Conservation (phyloP, 2,888 invertebrate species). For the Ochlodes sylvanus region DNA sequence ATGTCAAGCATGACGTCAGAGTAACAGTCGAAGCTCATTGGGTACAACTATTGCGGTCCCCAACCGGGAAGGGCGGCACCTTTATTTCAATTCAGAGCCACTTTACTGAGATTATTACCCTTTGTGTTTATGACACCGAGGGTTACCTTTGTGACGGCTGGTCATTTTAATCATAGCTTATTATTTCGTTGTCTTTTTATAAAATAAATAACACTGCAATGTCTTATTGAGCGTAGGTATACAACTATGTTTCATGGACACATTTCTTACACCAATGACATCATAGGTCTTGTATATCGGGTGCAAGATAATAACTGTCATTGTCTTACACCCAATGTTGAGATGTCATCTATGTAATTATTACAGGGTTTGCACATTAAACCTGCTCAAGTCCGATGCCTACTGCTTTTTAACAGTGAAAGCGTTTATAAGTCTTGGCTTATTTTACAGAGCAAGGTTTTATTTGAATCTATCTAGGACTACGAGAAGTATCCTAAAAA, state of each 20-base stretch:
- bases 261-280: too few species aligned
- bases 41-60: conserved; percentile 48
- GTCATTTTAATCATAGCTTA: conserved; percentile 71
- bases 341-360: too few species aligned
- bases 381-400: too few species aligned
- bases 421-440: too few species aligned
- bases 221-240: neutral
- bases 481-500: too few species aligned
- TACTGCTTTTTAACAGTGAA: too few species aligned
- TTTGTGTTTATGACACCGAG: conserved; percentile 78
- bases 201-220: conserved; percentile 29
- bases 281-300: too few species aligned
- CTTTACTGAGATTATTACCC: conserved; percentile 83
- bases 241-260: neutral
- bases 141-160: conserved; percentile 77
- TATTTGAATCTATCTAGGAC: too few species aligned
- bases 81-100: conserved; percentile 70
- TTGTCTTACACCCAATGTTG: too few species aligned
- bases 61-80: conserved; percentile 58
- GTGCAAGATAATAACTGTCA: too few species aligned
- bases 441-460: too few species aligned
- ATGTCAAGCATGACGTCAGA: conserved; percentile 62
- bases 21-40: conserved; percentile 58
- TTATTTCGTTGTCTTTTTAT: conserved; percentile 52
- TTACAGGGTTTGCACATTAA: too few species aligned